Evolutionary conservation across 2,113 vertebrate species (phyloP), one percentile per base, ranked within the genome.

Genomic region (Pseudorectes ferrugineus): DNA sequence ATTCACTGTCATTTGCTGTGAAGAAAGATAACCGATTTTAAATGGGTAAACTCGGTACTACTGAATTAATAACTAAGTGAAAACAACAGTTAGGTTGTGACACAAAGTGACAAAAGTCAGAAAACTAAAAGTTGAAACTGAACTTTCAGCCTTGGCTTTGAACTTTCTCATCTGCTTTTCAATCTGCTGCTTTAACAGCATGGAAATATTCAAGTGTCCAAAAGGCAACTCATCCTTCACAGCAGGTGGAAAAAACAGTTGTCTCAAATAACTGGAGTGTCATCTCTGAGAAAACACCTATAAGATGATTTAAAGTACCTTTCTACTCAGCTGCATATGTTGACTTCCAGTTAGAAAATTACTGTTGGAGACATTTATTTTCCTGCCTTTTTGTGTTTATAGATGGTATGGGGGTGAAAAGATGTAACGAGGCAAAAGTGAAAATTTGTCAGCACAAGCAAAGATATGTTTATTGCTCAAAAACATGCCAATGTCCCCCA

Each of bases 11-110:
- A 91, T 96, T 80, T 92, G 88, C 88, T 52, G 20, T 29, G 58
- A 97, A 97, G 91, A 96, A 92, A 96, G 92, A 84, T 19, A 91
- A 85, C 43, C 12, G 20, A 65, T 75, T 96, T 92, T 89, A 93
- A 96, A 95, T 83, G 68, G 87, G 73, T 74, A 95, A 98, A 96
- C 81, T 96, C 65, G 4, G 35, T 40, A 92, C 96, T 96, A 96
- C 57, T 96, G 96, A 96, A 97, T 97, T 97, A 97, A 95, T 91
- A 94, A 90, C 80, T 61, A 87, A 77, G 67, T 78, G 93, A 93
- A 96, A 97, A 95, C 88, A 97, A 91, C 75, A 77, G 65, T 74
- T 92, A 92, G 78, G 82, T 77, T 94, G 85, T 80, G 83, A 97
- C 91, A 96, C 45, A 54, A 91, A 92, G 43, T 86, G 89, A 95